phyloP scores from a whole-genome alignment of 2,888 invertebrate genomes.

The Eupsilia transversa region DNA sequence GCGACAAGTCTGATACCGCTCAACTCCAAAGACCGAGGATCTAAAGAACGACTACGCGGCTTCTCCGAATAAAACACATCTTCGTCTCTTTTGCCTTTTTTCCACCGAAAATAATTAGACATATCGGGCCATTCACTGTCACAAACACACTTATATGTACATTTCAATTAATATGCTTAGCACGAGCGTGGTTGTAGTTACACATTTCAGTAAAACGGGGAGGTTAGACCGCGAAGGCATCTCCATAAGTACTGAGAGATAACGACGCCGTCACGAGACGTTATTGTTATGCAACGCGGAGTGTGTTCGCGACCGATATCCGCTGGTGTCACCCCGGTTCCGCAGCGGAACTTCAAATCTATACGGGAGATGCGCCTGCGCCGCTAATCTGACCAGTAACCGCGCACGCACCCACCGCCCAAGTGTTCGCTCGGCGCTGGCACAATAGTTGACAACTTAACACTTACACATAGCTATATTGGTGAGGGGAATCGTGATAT shows the following conservation, averaged over 20 bases:
- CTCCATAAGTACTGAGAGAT: constrained; percentile 86
- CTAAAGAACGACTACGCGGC: constrained; percentile 93
- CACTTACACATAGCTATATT: constrained; percentile 37
- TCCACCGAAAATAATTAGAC: constrained; percentile 93
- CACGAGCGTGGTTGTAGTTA: constrained; percentile 55
- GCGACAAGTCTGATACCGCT: constrained; percentile 92
- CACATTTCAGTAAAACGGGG: constrained; percentile 71
- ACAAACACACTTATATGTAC: constrained; percentile 68
- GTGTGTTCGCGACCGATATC: constrained; percentile 74
- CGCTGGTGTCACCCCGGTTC: constrained; percentile 68
- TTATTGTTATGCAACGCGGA: constrained; percentile 83
- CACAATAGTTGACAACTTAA: constrained; percentile 54
- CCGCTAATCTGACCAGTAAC: constrained; percentile 29
- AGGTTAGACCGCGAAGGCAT: constrained; percentile 83
- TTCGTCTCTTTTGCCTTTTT: constrained; percentile 91
- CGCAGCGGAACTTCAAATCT: constrained; percentile 73
- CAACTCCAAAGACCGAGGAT: constrained; percentile 93
- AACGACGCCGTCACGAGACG: constrained; percentile 86
- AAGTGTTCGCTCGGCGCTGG: constrained; percentile 10
- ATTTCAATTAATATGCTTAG: constrained; percentile 56
- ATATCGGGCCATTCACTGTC: constrained; percentile 74
- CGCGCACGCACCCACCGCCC: constrained; percentile 37
- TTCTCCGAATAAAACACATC: constrained; percentile 90
- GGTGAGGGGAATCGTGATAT: constrained; percentile 65
- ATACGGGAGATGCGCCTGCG: constrained; percentile 63